These are phyloP conservation scores for Endotricha flammealis DNA, from an alignment of 2,888 invertebrate genomes.

Conservation along the genomic window DNA sequence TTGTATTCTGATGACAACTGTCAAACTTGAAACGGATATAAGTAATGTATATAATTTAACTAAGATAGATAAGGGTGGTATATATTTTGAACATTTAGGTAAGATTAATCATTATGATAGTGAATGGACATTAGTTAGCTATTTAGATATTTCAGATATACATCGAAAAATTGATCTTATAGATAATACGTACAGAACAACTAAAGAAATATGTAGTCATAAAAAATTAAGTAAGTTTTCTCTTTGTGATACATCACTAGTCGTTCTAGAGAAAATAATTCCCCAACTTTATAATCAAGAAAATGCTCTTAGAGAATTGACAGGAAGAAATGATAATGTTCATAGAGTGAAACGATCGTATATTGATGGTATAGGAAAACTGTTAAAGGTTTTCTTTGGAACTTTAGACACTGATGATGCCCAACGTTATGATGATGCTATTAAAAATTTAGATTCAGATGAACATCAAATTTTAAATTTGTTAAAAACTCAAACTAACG, in stretches of 20 bases:
- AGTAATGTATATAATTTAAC: slow-evolving; percentile 16
- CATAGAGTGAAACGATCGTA: slow-evolving; percentile 18
- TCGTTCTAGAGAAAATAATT: slow-evolving; percentile 17
- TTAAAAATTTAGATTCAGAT: slow-evolving; percentile 17
- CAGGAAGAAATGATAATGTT: slow-evolving; percentile 7
- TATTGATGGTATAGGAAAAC: slow-evolving; percentile 19
- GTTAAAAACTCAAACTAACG: slow-evolving; percentile 16
- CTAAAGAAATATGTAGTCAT: slow-evolving; percentile 16
- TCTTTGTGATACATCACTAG: slow-evolving; percentile 13
- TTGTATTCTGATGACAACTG: background rate
- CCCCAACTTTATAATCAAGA: slow-evolving; percentile 17
- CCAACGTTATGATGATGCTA: slow-evolving; percentile 19
- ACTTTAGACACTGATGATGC: slow-evolving; percentile 20
- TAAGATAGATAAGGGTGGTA: slow-evolving; percentile 16
- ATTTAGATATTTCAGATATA: slow-evolving; percentile 18
- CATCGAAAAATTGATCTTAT: slow-evolving; percentile 18
- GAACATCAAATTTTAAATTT: slow-evolving; percentile 17
- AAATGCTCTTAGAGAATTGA: slow-evolving; percentile 18
- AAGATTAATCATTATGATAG: slow-evolving; percentile 21
- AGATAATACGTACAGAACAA: slow-evolving; percentile 14
- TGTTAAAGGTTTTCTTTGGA: slow-evolving; percentile 22
- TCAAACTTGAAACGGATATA: slow-evolving; percentile 1
- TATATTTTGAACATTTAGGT: slow-evolving; percentile 19
- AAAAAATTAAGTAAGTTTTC: slow-evolving; percentile 14
- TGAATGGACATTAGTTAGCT: slow-evolving; percentile 20